Percentiles rank a stretch among this genome's conserved stretches.
phyloP scores from a whole-genome alignment of 2,113 vertebrate species.

The Macheiramphus alcinus region DNA sequence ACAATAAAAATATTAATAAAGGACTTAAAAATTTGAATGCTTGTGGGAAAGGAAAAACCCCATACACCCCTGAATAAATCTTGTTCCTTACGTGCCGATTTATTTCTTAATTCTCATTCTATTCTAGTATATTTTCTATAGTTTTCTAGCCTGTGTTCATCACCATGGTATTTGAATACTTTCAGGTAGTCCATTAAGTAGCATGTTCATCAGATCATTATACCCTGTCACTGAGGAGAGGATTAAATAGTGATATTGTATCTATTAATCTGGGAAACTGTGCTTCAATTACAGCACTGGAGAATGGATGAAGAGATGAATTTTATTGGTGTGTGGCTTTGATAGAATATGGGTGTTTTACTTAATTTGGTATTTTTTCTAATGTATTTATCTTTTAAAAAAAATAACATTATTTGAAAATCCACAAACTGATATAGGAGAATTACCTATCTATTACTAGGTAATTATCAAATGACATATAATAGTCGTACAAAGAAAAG shows the following conservation, averaged over 20 bases:
- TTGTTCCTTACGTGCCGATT: neutral
- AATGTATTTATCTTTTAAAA: neutral
- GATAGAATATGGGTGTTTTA: neutral
- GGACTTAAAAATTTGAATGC: neutral
- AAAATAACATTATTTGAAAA: neutral
- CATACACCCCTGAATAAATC: neutral
- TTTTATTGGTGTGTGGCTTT: neutral
- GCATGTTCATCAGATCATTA: constrained; percentile 43
- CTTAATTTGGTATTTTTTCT: neutral
- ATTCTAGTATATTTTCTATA: neutral
- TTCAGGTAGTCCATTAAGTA: constrained; percentile 35
- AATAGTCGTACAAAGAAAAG: neutral
- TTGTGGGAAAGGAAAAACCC: neutral
- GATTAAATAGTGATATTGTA: constrained; percentile 49
- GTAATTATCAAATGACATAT: neutral
- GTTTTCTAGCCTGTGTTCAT: neutral
- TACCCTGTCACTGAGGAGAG: constrained; percentile 14
- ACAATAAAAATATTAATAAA: neutral
- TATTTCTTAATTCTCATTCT: neutral
- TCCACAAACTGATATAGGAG: neutral
- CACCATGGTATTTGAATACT: neutral
- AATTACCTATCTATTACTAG: neutral
- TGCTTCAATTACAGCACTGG: neutral
- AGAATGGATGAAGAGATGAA: neutral
- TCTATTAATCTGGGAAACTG: constrained; percentile 44